Evolutionary conservation across 1,140 invertebrate species (phyloP).

Genomic region (Polypedilum vanderplanki): DNA sequence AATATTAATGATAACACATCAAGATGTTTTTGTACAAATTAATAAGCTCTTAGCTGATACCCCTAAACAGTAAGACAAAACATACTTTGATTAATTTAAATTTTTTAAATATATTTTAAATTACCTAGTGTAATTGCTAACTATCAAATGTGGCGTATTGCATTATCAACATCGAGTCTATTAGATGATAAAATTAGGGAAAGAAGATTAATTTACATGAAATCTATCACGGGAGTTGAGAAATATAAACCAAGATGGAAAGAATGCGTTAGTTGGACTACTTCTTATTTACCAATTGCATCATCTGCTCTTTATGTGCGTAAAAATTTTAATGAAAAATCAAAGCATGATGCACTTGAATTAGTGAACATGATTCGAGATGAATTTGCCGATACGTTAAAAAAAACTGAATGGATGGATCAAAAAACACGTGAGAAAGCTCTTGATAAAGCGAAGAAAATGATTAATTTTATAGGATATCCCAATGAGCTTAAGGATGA

Average conservation of each 20-base stretch:
- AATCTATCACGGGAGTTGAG: neutral
- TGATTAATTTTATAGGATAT: slow-evolving; percentile 45
- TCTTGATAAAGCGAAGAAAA: slow-evolving; percentile 41
- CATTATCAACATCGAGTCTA: neutral
- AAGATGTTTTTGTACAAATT: neutral
- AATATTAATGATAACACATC: neutral
- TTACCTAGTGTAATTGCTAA: slow-evolving; percentile 45
- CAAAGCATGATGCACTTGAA: slow-evolving; percentile 46
- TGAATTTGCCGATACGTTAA: slow-evolving; percentile 44
- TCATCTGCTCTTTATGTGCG: slow-evolving; percentile 40
- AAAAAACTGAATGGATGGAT: slow-evolving; percentile 54
- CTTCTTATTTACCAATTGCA: neutral
- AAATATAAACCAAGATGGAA: neutral
- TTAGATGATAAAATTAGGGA: neutral
- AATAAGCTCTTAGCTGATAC: slow-evolving; percentile 47
- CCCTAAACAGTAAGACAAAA: slow-evolving; percentile 46
- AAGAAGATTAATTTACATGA: neutral
- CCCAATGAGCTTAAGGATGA: slow-evolving; percentile 47
- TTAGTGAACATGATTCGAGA: slow-evolving; percentile 52
- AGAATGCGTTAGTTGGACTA: neutral
- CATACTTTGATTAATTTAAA: slow-evolving; percentile 31
- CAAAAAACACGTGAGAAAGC: slow-evolving; percentile 45
- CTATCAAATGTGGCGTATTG: neutral
- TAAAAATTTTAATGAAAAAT: slow-evolving; percentile 45
- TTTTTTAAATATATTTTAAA: slow-evolving; percentile 31